phyloP scores from a whole-genome alignment of 2,888 invertebrate genomes.

The Coelinius sp. region DNA sequence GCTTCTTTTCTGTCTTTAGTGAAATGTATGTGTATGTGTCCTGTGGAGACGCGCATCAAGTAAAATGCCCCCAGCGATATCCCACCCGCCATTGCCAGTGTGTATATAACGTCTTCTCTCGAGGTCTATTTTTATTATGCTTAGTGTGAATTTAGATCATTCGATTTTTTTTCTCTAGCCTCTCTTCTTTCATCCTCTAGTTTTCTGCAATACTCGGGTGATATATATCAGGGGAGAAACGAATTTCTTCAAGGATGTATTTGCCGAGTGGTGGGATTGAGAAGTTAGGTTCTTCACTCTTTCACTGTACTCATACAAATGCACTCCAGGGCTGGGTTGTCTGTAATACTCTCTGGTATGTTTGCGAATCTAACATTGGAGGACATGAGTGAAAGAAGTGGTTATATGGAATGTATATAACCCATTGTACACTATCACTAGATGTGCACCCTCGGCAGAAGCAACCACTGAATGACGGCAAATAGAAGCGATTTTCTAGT shows the following conservation, averaged over 20 bases:
- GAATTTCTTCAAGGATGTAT: conserved; percentile 9
- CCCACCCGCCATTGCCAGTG: not conserved
- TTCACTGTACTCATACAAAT: not conserved
- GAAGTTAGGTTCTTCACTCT: conserved; percentile 1
- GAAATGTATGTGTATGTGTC: conserved; percentile 7
- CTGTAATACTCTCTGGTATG: conserved; percentile 1
- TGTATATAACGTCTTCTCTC: conserved; percentile 2
- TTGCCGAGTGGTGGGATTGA: conserved; percentile 19
- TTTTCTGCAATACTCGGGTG: not conserved
- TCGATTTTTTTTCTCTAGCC: not conserved
- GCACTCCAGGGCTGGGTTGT: not conserved
- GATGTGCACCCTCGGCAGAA: conserved; percentile 48
- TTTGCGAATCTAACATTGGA: conserved; percentile 6
- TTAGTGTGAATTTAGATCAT: conserved; percentile 6
- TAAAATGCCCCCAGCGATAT: conserved; percentile 16
- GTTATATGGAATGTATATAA: conserved; percentile 12
- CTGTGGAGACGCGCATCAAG: conserved; percentile 20
- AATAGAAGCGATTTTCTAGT: conserved; percentile 46
- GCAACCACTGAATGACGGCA: conserved; percentile 48
- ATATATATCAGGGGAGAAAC: not conserved
- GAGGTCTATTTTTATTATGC: not conserved
- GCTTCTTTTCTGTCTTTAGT: conserved; percentile 1
- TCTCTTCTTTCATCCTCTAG: not conserved
- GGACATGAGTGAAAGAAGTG: not conserved
- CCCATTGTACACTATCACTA: conserved; percentile 42